Base-by-base conservation (phyloP, 2,797 vertebrate species). In the Sebastes cheni region DNA sequence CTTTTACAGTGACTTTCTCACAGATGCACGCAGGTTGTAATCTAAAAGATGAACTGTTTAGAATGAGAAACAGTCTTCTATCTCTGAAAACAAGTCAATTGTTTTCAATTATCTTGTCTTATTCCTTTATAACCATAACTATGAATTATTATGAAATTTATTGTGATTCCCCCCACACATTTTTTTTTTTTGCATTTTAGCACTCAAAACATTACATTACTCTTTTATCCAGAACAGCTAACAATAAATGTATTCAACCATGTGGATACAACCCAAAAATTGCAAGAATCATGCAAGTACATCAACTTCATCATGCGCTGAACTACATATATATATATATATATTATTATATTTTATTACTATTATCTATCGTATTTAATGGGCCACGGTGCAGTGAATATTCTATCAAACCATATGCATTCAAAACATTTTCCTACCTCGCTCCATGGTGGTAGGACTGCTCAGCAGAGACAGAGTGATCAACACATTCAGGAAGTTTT, bases 401-500 rank as follows among this genome's bases (percentile, higher is more conserved):
- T 56, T 25, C 23, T 56, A 8, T 58, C 6, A 74, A 64, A 5
- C 4, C 3, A 27, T 8, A 25, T 9, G 10, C 11, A 66, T 16
- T 20, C 0, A 16, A 67, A 68, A 8, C 6, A 12, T 29, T 36
- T 3, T 46, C 88, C 9, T 85, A 95, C 94, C 93, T 80, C 0
- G n/a, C 1, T 68, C 23, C n/a, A 12, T n/a, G 9, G 54, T 20
- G n/a, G 16, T 29, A 3, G 50, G 0, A 16, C 69, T 18, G 39
- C 67, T 75, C 82, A 92, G 79, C 68, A 94, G 36, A 73, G 54
- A 90, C 80, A 87, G 9, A 25, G 23, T 23, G 58, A 90, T 2
- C 4, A 89, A 82, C 4, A 84, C 60, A 23, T 56, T 58, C 34
- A 85, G 39, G 46, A 72, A 2, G 4, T 55, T 78, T 16, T 72